Evolutionary conservation across 1,140 invertebrate species (phyloP).

Genomic region (Camponotus pennsylvanicus): DNA sequence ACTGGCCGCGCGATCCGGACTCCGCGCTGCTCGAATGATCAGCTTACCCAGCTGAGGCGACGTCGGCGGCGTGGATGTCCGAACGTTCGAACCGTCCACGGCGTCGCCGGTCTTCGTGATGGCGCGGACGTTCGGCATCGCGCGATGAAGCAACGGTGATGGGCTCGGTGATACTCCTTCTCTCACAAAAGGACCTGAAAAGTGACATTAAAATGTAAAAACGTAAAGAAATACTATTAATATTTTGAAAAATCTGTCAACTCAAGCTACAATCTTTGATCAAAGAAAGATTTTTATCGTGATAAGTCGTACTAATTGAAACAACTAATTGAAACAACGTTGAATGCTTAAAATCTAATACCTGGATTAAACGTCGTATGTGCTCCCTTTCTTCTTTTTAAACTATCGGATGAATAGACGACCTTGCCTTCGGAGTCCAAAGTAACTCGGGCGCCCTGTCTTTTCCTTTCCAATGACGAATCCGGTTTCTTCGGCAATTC

Average conservation of each 20-base stretch:
- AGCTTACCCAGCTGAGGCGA: slow-evolving; percentile 86
- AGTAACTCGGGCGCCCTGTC: slow-evolving; percentile 93
- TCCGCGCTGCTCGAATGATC: slow-evolving; percentile 88
- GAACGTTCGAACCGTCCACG: slow-evolving; percentile 81
- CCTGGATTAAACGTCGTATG: slow-evolving; percentile 95
- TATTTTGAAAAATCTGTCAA: not conserved
- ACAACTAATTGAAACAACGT: not conserved
- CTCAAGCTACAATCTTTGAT: not conserved
- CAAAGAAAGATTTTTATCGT: not conserved
- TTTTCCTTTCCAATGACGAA: slow-evolving; percentile 86
- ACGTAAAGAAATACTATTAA: not conserved
- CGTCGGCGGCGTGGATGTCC: slow-evolving; percentile 71
- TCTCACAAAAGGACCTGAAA: slow-evolving; percentile 84
- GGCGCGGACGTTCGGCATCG: slow-evolving; percentile 81
- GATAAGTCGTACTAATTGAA: not conserved
- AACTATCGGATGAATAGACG: slow-evolving; percentile 95
- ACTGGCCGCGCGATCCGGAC: slow-evolving; percentile 86
- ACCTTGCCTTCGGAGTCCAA: slow-evolving; percentile 96
- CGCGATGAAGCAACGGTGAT: slow-evolving; percentile 84
- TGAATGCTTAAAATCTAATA: slow-evolving; percentile 41
- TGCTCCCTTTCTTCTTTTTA: slow-evolving; percentile 92
- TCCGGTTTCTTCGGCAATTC: slow-evolving; percentile 89
- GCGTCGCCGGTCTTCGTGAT: slow-evolving; percentile 80
- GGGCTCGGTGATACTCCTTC: slow-evolving; percentile 81
- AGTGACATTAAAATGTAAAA: not conserved